Conservation (phyloP, 2,888 invertebrate genomes). For the Dynastes tityus region DNA sequence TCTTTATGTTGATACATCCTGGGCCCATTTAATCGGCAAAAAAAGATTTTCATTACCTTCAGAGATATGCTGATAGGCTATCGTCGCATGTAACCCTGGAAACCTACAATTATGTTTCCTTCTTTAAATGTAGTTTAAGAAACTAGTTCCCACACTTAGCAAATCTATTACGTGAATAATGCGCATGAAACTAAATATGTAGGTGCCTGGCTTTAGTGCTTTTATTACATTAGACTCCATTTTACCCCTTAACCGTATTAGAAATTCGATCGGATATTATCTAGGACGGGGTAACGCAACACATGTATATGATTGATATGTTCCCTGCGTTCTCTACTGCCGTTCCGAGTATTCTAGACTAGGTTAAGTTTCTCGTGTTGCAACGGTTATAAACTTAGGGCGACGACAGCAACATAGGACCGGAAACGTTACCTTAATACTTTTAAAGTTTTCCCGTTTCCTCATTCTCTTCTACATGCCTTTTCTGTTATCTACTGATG, state of each 20-base stretch:
- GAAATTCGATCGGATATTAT: conserved; percentile 56
- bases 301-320: conserved; percentile 57
- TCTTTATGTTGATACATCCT: no score
- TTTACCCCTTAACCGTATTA: conserved; percentile 54
- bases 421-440: conserved; percentile 24
- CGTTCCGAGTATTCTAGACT: conserved; percentile 40
- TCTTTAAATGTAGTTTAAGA: no score
- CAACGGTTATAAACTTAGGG: conserved; percentile 53
- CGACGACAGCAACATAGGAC: conserved; percentile 42
- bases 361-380: conserved; percentile 52
- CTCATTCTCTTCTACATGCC: not conserved
- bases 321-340: conserved; percentile 49
- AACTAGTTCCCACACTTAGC: no score
- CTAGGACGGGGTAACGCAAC: conserved; percentile 48
- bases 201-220: not conserved
- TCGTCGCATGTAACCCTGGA: no score
- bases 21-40: no score
- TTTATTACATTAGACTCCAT: conserved; percentile 23
- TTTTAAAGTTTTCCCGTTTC: conserved; percentile 24
- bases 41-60: no score
- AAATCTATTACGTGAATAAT: not conserved
- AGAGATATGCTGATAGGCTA: no score
- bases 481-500: conserved; percentile 35
- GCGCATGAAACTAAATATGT: not conserved
- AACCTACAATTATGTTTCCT: no score